Percentiles rank a stretch among this genome's conserved stretches.
phyloP scores from a whole-genome alignment of 2,888 invertebrate genomes.

The Sarcophaga rosellei region DNA sequence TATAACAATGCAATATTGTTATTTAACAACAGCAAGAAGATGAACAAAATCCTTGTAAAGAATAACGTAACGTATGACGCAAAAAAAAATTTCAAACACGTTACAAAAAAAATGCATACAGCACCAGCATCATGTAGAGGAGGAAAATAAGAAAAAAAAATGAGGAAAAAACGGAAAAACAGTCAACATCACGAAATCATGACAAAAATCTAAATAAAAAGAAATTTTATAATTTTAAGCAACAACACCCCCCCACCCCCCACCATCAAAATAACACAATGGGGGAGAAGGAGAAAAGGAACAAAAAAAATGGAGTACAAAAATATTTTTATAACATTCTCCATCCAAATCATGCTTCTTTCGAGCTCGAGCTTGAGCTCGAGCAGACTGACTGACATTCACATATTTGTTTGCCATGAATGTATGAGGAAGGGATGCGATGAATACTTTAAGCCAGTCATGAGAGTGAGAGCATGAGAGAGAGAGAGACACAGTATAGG shows the following conservation, averaged over 20 bases:
- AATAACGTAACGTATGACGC: slow-evolving; percentile 5
- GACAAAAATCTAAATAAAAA: slow-evolving; percentile 62
- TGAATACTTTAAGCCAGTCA: neutral
- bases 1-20: slow-evolving; percentile 49
- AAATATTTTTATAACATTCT: slow-evolving; percentile 49
- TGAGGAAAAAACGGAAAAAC: neutral
- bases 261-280: neutral
- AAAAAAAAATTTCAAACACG: neutral
- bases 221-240: too few species aligned
- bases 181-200: slow-evolving; percentile 65
- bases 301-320: neutral
- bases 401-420: neutral
- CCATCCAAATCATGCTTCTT: slow-evolving; percentile 46
- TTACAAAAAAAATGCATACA: neutral
- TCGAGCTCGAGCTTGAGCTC: neutral
- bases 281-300: neutral
- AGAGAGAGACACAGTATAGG: neutral
- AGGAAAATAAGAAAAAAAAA: neutral
- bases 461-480: neutral
- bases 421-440: neutral
- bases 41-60: slow-evolving; percentile 54
- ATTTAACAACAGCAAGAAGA: slow-evolving; percentile 5
- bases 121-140: neutral
- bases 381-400: neutral
- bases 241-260: too few species aligned